These are phyloP conservation scores for Sturnus vulgaris DNA, from an alignment of 2,113 vertebrate species.

Conservation along the genomic window DNA sequence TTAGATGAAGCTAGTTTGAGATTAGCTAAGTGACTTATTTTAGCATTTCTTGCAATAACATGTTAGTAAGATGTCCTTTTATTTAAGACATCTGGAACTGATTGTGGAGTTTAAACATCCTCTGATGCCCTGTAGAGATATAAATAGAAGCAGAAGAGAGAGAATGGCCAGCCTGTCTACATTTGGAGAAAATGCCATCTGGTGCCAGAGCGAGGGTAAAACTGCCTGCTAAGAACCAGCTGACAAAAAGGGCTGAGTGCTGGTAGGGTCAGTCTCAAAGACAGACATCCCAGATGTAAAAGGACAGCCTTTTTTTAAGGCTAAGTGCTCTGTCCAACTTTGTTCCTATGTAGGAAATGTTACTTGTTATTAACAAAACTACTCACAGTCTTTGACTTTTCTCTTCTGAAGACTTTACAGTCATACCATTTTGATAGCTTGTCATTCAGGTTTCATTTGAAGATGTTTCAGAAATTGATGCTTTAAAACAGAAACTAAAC, in stretches of 20 bases:
- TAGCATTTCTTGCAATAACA: slow-evolving; percentile 10
- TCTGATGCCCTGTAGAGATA: background rate
- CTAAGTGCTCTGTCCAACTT: background rate
- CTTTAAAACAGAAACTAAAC: background rate
- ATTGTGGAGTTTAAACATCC: background rate
- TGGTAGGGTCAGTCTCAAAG: background rate
- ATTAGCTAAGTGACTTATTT: slow-evolving; percentile 22
- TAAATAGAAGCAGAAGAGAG: background rate
- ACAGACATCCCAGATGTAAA: background rate
- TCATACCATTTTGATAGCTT: background rate
- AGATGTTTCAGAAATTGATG: background rate
- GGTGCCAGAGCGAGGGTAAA: background rate
- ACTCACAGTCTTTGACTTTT: background rate
- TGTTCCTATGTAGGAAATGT: background rate
- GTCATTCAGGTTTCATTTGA: background rate
- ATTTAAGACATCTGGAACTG: background rate
- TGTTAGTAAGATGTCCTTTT: background rate
- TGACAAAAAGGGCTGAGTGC: background rate
- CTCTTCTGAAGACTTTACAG: background rate
- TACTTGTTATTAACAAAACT: background rate
- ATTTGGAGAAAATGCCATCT: background rate
- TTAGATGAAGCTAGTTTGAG: background rate
- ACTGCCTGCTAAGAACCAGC: background rate
- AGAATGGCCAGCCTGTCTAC: background rate
- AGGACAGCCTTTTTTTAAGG: background rate